A percentile compares a stretch with the other conserved stretches of the same genome.
Conservation (phyloP, 2,113 vertebrate species). For the Notiomystis cincta region DNA sequence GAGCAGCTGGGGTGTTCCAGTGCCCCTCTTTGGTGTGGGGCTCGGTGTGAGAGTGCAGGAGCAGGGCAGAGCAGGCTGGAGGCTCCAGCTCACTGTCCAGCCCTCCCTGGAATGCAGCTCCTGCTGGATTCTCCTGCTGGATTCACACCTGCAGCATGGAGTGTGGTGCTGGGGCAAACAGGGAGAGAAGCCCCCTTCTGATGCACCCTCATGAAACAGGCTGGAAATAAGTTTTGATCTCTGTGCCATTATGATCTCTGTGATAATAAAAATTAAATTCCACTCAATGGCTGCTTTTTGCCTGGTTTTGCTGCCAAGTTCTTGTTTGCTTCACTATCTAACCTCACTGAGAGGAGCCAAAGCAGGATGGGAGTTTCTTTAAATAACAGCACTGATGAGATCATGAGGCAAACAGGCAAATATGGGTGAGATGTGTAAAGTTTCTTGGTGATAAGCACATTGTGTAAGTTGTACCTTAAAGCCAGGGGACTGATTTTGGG, state of each 20-base stretch:
- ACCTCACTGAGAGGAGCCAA: neutral
- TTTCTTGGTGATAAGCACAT: fast-evolving
- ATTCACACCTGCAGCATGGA: neutral
- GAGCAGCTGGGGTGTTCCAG: fast-evolving
- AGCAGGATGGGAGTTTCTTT: neutral
- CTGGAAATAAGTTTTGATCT: neutral
- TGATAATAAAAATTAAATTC: neutral
- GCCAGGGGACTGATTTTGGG: neutral
- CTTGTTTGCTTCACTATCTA: neutral
- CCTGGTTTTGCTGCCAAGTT: fast-evolving
- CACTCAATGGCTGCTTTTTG: neutral
- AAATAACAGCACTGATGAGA: neutral
- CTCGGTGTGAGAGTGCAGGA: neutral
- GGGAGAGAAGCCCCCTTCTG: neutral
- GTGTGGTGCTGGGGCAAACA: no score
- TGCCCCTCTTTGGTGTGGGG: neutral
- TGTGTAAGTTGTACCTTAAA: neutral
- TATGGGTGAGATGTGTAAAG: fast-evolving
- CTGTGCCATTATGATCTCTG: neutral
- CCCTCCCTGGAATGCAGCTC: neutral
- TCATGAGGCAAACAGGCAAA: neutral
- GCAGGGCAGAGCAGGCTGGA: neutral
- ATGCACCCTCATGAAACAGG: neutral
- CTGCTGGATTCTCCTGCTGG: neutral
- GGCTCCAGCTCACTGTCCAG: neutral